Percentiles rank a stretch among this genome's conserved stretches.
These are phyloP conservation scores for Xiphydria camelus DNA, from an alignment of 2,888 invertebrate genomes.

Conservation along the genomic window DNA sequence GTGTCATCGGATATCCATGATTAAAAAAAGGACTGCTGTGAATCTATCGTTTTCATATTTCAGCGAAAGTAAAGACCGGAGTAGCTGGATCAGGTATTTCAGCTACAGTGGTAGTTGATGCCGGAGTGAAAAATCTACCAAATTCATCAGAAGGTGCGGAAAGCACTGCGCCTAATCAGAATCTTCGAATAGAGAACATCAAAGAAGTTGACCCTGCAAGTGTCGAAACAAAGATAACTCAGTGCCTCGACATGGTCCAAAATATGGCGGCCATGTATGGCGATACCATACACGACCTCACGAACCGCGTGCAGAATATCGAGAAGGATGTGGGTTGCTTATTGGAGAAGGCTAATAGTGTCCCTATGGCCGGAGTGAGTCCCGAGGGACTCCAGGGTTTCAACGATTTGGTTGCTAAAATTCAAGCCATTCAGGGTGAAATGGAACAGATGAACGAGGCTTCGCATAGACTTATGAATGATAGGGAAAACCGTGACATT, in stretches of 20 bases:
- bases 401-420: slow-evolving; percentile 52
- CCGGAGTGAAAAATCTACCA: too few relatives aligned
- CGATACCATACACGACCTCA: slow-evolving; percentile 16
- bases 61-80: too few relatives aligned
- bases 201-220: neutral
- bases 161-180: too few relatives aligned
- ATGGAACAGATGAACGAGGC: slow-evolving; percentile 53
- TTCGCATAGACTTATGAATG: slow-evolving; percentile 60
- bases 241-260: slow-evolving; percentile 7
- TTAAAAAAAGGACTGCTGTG: too few relatives aligned
- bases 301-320: slow-evolving; percentile 25
- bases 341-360: slow-evolving; percentile 36
- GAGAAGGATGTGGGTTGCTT: slow-evolving; percentile 51
- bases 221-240: neutral
- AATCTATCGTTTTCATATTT: too few relatives aligned
- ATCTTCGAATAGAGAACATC: too few relatives aligned
- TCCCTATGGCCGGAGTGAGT: slow-evolving; percentile 1
- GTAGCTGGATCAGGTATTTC: too few relatives aligned
- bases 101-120: too few relatives aligned
- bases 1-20: too few relatives aligned
- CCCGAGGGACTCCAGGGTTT: slow-evolving; percentile 22
- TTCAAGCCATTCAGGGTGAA: slow-evolving; percentile 56
- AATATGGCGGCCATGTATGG: slow-evolving; percentile 6
- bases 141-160: too few relatives aligned
- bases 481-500: slow-evolving; percentile 62